Percentiles rank a stretch among this genome's conserved stretches.
Evolutionary conservation across 2,888 invertebrate species (phyloP).

Genomic region (Synergus japonicus): DNA sequence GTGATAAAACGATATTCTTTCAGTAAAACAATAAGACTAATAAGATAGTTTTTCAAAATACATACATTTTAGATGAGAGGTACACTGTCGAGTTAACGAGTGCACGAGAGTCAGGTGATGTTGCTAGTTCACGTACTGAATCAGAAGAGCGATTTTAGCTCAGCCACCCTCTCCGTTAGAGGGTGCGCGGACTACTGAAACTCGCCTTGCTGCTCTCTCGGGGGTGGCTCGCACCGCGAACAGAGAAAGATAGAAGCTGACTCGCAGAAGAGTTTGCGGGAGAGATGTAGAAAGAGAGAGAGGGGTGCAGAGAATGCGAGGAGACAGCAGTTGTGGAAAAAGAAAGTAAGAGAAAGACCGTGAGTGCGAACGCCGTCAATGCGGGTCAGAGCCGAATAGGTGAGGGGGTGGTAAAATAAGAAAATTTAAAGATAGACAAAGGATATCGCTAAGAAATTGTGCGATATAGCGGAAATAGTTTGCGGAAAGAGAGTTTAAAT

Average conservation of each 20-base stretch:
- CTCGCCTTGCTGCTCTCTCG: slow-evolving; percentile 61
- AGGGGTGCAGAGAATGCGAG: neutral
- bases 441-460: neutral
- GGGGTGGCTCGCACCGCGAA: slow-evolving; percentile 63
- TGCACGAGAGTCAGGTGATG: neutral
- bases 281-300: neutral
- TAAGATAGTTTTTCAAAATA: neutral
- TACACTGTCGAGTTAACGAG: neutral
- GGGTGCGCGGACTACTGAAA: slow-evolving; percentile 75
- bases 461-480: neutral
- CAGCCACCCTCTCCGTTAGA: slow-evolving; percentile 71
- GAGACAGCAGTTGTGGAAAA: neutral
- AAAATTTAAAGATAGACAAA: slow-evolving; percentile 13
- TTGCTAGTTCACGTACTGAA: neutral
- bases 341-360: slow-evolving; percentile 30
- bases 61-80: neutral
- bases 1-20: neutral
- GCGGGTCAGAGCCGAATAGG: neutral
- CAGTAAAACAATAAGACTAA: neutral
- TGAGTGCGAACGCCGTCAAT: neutral
- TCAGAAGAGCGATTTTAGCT: neutral
- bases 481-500: neutral
- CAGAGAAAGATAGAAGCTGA: slow-evolving; percentile 16
- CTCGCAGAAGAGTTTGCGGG: slow-evolving; percentile 2
- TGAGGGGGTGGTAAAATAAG: neutral